These are phyloP conservation scores for Acromyrmex charruanus DNA, from an alignment of 1,140 invertebrate genomes.

Conservation along the genomic window DNA sequence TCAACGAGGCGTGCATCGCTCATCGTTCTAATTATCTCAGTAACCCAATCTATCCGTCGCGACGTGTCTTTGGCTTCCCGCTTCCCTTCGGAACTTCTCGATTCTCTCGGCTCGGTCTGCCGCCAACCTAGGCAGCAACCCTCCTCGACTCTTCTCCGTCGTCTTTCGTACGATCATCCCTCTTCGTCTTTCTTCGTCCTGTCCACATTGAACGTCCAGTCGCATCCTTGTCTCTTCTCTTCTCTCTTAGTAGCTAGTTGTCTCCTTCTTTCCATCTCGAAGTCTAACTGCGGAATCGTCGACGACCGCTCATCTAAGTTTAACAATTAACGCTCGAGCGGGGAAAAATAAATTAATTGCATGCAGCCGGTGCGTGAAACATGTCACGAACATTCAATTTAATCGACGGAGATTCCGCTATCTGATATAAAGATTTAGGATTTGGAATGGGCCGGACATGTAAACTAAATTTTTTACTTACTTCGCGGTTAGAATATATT, in stretches of 20 bases:
- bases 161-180: constrained; percentile 29
- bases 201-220: neutral
- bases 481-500: neutral
- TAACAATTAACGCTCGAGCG: constrained; percentile 83
- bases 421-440: neutral
- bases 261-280: constrained; percentile 59
- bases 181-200: neutral
- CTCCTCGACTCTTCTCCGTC: neutral
- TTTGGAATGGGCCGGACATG: neutral
- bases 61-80: constrained; percentile 80
- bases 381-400: constrained; percentile 76
- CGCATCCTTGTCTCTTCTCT: constrained; percentile 14
- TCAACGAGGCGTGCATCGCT: constrained; percentile 84
- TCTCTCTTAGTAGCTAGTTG: constrained; percentile 37
- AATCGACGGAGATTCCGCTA: constrained; percentile 54
- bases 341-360: constrained; percentile 84
- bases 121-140: constrained; percentile 59
- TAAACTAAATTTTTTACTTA: neutral
- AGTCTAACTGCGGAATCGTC: constrained; percentile 70
- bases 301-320: constrained; percentile 84
- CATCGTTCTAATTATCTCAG: constrained; percentile 85
- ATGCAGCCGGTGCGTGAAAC: constrained; percentile 56
- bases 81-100: constrained; percentile 68
- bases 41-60: constrained; percentile 81
- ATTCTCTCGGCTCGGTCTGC: constrained; percentile 61